phyloP scores from a whole-genome alignment of 2,888 invertebrate genomes.

The Thelaira solivaga region DNA sequence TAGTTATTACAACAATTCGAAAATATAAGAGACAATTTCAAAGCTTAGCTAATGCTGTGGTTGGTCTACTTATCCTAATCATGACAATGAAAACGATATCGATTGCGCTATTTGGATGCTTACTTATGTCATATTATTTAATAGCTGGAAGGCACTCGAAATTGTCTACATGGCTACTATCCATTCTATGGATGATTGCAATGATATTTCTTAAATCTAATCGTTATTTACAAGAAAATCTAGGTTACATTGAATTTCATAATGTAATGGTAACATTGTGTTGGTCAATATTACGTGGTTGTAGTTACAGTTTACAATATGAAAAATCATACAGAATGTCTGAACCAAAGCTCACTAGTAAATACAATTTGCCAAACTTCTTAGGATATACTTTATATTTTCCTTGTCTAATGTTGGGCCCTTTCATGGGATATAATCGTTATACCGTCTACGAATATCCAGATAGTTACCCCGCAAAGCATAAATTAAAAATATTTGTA shows the following conservation, averaged over 20 bases:
- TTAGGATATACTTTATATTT: conserved; percentile 89
- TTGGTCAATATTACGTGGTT: conserved; percentile 86
- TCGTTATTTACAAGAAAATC: conserved; percentile 65
- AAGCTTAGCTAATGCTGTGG: conserved; percentile 65
- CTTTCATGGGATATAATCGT: conserved; percentile 87
- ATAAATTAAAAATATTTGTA: conserved; percentile 2
- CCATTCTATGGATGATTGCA: conserved; percentile 69
- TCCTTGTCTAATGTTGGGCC: conserved; percentile 90
- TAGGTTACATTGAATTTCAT: conserved; percentile 72
- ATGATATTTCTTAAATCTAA: conserved; percentile 70
- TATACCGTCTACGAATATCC: conserved; percentile 78
- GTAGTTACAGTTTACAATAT: conserved; percentile 78
- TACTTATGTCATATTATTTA: conserved; percentile 70
- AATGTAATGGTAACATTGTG: conserved; percentile 75
- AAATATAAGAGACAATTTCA: conserved; percentile 63
- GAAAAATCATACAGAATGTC: conserved; percentile 3
- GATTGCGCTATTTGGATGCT: conserved; percentile 65
- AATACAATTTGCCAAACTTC: conserved; percentile 77
- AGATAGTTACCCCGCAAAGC: background rate
- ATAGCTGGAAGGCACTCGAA: conserved; percentile 66
- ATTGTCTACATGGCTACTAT: conserved; percentile 68
- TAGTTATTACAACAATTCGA: conserved; percentile 64
- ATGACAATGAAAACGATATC: conserved; percentile 58
- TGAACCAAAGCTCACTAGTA: conserved; percentile 62
- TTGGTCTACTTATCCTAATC: conserved; percentile 68